Evolutionary conservation across 2,113 vertebrate species (phyloP).

Genomic region (Progne subis): DNA sequence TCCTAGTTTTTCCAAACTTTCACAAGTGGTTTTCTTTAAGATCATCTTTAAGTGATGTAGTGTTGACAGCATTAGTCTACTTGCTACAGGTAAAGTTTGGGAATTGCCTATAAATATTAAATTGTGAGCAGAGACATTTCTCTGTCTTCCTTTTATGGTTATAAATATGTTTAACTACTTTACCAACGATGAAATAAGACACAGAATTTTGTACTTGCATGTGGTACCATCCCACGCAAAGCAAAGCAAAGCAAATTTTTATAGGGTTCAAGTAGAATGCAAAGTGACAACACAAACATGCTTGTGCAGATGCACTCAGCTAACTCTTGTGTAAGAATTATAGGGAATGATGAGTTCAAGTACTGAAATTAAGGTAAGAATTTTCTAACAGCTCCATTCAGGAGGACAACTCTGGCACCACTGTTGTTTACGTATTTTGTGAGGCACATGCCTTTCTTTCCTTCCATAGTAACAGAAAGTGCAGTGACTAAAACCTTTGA

Average conservation of each 20-base stretch:
- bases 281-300: not conserved
- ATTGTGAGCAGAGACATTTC: not conserved
- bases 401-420: not conserved
- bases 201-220: not conserved
- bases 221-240: not conserved
- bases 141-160: not conserved
- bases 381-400: not conserved
- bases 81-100: not conserved
- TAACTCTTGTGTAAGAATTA: not conserved
- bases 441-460: not conserved
- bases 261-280: not conserved
- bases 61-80: not conserved
- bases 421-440: not conserved
- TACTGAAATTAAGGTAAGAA: not conserved
- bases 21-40: not conserved
- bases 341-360: not conserved
- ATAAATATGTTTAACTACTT: not conserved
- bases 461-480: constrained; percentile 29
- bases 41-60: not conserved
- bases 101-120: not conserved
- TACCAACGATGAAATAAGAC: not conserved
- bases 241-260: constrained; percentile 25
- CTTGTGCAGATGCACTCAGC: not conserved
- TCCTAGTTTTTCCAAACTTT: not conserved
- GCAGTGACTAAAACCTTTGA: constrained; percentile 33